Percentiles rank a stretch among this genome's conserved stretches.
phyloP scores from a whole-genome alignment of 2,113 vertebrate species.

The Crypturellus undulatus region DNA sequence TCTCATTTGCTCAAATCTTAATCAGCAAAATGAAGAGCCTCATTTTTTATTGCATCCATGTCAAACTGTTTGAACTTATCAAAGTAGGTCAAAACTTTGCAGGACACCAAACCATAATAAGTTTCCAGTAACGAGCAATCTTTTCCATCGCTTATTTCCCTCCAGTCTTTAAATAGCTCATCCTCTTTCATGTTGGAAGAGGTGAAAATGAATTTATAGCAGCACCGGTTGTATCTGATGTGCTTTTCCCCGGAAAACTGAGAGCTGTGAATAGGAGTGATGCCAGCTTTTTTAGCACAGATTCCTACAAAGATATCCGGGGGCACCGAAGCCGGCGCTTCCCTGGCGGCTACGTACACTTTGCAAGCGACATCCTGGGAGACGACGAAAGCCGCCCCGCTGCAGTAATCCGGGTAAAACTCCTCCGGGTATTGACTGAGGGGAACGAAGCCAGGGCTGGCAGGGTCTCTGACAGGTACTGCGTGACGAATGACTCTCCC shows the following conservation, averaged over 20 bases:
- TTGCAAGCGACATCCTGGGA: constrained; percentile 90
- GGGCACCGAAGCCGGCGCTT: constrained; percentile 60
- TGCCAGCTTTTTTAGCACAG: constrained; percentile 84
- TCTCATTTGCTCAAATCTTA: not conserved
- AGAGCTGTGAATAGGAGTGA: constrained; percentile 87
- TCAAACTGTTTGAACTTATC: constrained; percentile 81
- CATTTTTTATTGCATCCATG: constrained; percentile 42
- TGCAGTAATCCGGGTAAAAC: constrained; percentile 89
- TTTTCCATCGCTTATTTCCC: constrained; percentile 76
- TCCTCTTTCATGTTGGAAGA: constrained; percentile 76
- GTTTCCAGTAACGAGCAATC: constrained; percentile 86
- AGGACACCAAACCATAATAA: constrained; percentile 88
- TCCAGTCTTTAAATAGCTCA: constrained; percentile 82
- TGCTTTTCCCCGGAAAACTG: constrained; percentile 88
- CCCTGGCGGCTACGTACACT: constrained; percentile 81
- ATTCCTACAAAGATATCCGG: constrained; percentile 86
- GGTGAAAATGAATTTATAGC: constrained; percentile 91
- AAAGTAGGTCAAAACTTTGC: constrained; percentile 89
- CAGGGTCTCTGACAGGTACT: constrained; percentile 79
- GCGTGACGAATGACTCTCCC: constrained; percentile 86
- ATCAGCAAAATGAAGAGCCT: constrained; percentile 49
- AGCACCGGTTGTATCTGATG: constrained; percentile 90
- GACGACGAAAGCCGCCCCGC: constrained; percentile 81
- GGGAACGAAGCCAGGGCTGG: constrained; percentile 78
- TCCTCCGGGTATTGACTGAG: constrained; percentile 76